These are phyloP conservation scores for Lasioglossum figueresi DNA, from an alignment of 2,888 invertebrate genomes.

Conservation along the genomic window DNA sequence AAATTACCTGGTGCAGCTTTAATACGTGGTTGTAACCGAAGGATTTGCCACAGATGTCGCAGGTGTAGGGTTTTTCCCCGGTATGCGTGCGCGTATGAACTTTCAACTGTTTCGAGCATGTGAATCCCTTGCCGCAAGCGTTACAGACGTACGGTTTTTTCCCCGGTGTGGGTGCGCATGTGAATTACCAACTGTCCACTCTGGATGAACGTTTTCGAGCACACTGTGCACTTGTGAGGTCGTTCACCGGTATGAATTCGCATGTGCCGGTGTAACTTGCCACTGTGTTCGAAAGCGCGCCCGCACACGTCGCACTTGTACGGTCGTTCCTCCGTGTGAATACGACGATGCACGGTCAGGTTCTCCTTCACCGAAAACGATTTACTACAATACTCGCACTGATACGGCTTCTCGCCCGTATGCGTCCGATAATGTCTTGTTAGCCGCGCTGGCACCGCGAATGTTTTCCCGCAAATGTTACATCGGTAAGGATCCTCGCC, in stretches of 20 bases:
- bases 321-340: conserved; percentile 96
- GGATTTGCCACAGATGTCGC: conserved; percentile 95
- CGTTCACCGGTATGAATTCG: conserved; percentile 95
- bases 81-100: conserved; percentile 96
- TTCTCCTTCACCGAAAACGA: conserved; percentile 97
- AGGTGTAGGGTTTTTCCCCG: conserved; percentile 95
- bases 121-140: conserved; percentile 95
- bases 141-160: conserved; percentile 93
- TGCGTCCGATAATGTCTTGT: conserved; percentile 95
- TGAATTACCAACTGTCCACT: conserved; percentile 96
- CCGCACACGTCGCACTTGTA: conserved; percentile 95
- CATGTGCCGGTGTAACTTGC: conserved; percentile 95
- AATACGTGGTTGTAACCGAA: conserved; percentile 96
- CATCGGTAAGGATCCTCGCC: conserved; percentile 92
- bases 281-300: conserved; percentile 95
- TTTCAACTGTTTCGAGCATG: conserved; percentile 95
- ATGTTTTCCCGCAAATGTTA: conserved; percentile 95
- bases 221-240: conserved; percentile 94
- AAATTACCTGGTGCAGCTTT: conserved; percentile 89
- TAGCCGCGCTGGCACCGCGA: conserved; percentile 94
- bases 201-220: conserved; percentile 95
- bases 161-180: conserved; percentile 94
- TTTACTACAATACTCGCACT: conserved; percentile 96
- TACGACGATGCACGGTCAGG: conserved; percentile 93
- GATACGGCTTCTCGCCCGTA: conserved; percentile 95